phyloP scores from a whole-genome alignment of 2,797 vertebrate genomes.

The Enoplosus armatus region DNA sequence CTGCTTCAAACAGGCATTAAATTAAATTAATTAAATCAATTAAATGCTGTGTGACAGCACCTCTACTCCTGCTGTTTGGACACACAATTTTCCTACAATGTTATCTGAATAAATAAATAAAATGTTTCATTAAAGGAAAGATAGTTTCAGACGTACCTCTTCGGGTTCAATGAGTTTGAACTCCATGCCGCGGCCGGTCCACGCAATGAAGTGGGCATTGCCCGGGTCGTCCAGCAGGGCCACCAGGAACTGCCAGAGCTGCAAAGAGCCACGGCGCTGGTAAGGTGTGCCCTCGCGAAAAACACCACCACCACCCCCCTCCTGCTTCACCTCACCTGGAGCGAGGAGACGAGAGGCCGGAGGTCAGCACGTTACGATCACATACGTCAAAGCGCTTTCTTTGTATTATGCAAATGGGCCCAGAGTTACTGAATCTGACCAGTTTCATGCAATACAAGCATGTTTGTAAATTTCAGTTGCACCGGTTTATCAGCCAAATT shows the following conservation, averaged over 20 bases:
- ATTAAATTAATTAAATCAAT: too few species aligned
- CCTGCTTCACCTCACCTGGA: constrained; percentile 95
- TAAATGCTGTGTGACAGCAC: neutral
- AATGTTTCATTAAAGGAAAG: neutral
- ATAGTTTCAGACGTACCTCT: constrained; percentile 84
- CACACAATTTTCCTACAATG: neutral
- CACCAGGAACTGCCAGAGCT: constrained; percentile 99
- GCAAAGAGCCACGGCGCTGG: constrained; percentile 95
- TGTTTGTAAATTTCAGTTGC: neutral
- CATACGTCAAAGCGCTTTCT: neutral
- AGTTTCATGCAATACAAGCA: neutral
- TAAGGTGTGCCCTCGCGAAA: constrained; percentile 94
- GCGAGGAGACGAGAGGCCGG: neutral
- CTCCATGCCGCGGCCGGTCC: constrained; percentile 99
- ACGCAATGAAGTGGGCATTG: constrained; percentile 96
- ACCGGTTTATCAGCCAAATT: neutral
- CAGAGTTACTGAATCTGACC: neutral
- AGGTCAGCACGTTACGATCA: neutral
- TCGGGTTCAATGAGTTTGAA: constrained; percentile 99
- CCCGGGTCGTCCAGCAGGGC: constrained; percentile 94
- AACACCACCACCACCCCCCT: constrained; percentile 80
- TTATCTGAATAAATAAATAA: too few species aligned
- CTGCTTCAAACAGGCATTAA: neutral
- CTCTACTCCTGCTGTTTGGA: neutral
- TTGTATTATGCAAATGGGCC: neutral